A percentile compares a stretch with the other conserved stretches of the same genome.
phyloP scores from a whole-genome alignment of 2,888 invertebrate species.

The Herminia tarsipennalis region DNA sequence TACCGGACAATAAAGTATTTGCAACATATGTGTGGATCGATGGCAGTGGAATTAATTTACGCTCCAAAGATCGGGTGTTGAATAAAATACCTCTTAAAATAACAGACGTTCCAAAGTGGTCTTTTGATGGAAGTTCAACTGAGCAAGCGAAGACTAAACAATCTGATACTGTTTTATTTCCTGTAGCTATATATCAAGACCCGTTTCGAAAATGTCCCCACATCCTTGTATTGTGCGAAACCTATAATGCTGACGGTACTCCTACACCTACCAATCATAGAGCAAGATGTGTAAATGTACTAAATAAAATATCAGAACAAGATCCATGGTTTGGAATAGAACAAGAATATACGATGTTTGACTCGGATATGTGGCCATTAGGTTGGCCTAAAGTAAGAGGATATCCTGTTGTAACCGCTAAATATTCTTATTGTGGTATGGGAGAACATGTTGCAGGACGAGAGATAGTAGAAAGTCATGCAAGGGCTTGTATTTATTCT shows the following conservation, averaged over 20 bases:
- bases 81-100: constrained; percentile 85
- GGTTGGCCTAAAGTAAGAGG: constrained; percentile 97
- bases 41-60: constrained; percentile 89
- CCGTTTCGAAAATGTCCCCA: constrained; percentile 95
- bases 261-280: constrained; percentile 92
- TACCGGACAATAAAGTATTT: constrained; percentile 85
- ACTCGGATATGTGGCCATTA: constrained; percentile 92
- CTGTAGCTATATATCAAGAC: constrained; percentile 95
- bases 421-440: constrained; percentile 95
- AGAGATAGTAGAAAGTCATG: constrained; percentile 97
- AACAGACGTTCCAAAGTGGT: constrained; percentile 90
- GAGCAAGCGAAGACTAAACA: constrained; percentile 93
- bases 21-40: constrained; percentile 93
- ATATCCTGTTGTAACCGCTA: constrained; percentile 93
- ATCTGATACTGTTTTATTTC: constrained; percentile 95
- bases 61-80: constrained; percentile 89
- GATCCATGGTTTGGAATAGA: constrained; percentile 97
- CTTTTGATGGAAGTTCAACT: constrained; percentile 97
- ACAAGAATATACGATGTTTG: constrained; percentile 95
- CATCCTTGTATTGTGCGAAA: constrained; percentile 95
- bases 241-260: constrained; percentile 89
- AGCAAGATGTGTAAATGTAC: constrained; percentile 86
- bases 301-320: constrained; percentile 82
- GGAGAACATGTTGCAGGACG: constrained; percentile 97
- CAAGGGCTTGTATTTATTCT: constrained; percentile 93